These are phyloP conservation scores for Digitonthophagus gazella DNA, from an alignment of 2,888 invertebrate species.

Conservation along the genomic window DNA sequence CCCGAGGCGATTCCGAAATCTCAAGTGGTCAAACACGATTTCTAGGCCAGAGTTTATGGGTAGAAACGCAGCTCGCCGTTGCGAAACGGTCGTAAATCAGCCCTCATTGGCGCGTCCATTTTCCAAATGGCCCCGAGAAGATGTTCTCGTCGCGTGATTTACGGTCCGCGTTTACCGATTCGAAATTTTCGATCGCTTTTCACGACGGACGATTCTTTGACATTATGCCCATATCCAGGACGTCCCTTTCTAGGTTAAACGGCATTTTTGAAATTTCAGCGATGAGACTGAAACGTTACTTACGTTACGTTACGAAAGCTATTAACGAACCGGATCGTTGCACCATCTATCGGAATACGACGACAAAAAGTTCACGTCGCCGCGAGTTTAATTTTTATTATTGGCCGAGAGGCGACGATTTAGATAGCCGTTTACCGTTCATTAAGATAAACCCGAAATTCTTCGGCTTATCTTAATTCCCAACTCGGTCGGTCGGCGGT, in stretches of 20 bases:
- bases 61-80: not conserved
- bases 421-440: constrained; percentile 11
- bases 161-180: not conserved
- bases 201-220: not conserved
- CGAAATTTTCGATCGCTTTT: not conserved
- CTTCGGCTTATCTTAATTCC: not conserved
- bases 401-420: not conserved
- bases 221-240: not conserved
- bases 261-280: not conserved
- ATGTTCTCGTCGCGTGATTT: not conserved
- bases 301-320: not conserved
- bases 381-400: constrained; percentile 13
- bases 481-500: not conserved
- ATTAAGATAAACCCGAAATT: constrained; percentile 14
- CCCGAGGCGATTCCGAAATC: not conserved
- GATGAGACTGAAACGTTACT: not conserved
- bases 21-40: not conserved
- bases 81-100: not conserved
- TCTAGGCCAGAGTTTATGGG: not conserved
- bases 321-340: not conserved
- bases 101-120: not conserved
- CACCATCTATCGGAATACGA: not conserved
- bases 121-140: not conserved
- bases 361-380: not conserved
- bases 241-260: not conserved